Conservation (phyloP, 2,113 vertebrate species). For the Oophaga pumilio region DNA sequence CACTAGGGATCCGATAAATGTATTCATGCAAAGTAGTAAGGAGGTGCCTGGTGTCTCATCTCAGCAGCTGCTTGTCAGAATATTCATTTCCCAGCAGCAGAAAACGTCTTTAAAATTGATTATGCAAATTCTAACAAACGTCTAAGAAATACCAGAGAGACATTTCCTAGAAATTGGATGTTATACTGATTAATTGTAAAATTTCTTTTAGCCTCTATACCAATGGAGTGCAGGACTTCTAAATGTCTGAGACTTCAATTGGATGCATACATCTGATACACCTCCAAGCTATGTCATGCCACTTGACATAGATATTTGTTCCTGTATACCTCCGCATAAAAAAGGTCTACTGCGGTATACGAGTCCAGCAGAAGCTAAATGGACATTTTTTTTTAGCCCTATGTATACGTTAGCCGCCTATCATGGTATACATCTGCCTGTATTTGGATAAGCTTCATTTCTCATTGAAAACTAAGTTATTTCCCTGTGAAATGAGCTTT, state of each 20-base stretch:
- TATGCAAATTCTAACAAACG: slow-evolving; percentile 43
- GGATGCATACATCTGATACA: too few species aligned
- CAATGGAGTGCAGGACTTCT: too few species aligned
- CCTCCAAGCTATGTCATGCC: too few species aligned
- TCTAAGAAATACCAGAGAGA: neutral
- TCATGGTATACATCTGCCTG: neutral
- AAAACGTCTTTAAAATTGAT: slow-evolving; percentile 32
- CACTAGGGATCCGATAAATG: slow-evolving; percentile 2
- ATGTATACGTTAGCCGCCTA: too few species aligned
- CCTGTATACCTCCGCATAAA: too few species aligned
- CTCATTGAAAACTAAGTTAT: neutral
- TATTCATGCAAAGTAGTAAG: slow-evolving; percentile 25
- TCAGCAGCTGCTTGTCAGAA: slow-evolving; percentile 34
- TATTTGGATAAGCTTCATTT: neutral
- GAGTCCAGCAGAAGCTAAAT: neutral
- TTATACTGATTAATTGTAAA: neutral
- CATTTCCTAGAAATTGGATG: neutral
- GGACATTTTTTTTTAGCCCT: neutral
- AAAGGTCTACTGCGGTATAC: too few species aligned
- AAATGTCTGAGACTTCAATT: too few species aligned
- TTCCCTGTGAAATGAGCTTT: neutral
- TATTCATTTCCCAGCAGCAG: slow-evolving; percentile 26
- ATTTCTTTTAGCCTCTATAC: too few species aligned
- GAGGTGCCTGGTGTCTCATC: neutral
- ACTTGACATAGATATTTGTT: too few species aligned